A percentile compares a stretch with the other conserved stretches of the same genome.
Evolutionary conservation across 2,888 invertebrate species (phyloP).

Genomic region (Eupithecia subumbrata): DNA sequence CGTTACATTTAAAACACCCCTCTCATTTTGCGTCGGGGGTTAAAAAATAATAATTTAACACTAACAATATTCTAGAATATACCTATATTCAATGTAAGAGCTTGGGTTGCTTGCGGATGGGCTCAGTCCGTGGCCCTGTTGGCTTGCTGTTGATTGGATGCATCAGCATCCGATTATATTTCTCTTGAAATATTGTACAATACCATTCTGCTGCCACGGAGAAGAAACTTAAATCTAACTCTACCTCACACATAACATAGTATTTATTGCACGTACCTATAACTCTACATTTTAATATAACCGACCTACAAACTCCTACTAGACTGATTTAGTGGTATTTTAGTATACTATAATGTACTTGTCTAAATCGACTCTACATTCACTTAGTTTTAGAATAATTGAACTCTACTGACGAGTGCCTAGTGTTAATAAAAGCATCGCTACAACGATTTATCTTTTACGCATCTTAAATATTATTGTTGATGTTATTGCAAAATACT

Average conservation of each 20-base stretch:
- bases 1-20: no score
- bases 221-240: conserved; percentile 49
- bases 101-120: conserved; percentile 2
- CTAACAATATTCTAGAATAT: neutral
- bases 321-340: conserved; percentile 81
- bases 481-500: conserved; percentile 47
- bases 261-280: conserved; percentile 68
- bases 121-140: conserved; percentile 11
- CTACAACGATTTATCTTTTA: conserved; percentile 76
- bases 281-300: conserved; percentile 52
- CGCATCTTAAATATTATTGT: conserved; percentile 64
- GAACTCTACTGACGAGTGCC: conserved; percentile 51
- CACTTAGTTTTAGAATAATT: conserved; percentile 54
- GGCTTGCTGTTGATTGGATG: neutral
- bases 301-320: conserved; percentile 74
- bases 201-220: conserved; percentile 41
- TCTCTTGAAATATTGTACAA: neutral
- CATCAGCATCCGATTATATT: neutral
- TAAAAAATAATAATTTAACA: neutral
- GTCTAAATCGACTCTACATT: conserved; percentile 56
- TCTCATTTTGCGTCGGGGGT: no score
- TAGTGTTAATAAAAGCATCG: conserved; percentile 59
- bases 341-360: conserved; percentile 65
- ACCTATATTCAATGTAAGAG: neutral
- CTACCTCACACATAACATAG: conserved; percentile 69